These are phyloP conservation scores for Poliocrania exsul DNA, from an alignment of 2,797 vertebrate species.

Conservation along the genomic window DNA sequence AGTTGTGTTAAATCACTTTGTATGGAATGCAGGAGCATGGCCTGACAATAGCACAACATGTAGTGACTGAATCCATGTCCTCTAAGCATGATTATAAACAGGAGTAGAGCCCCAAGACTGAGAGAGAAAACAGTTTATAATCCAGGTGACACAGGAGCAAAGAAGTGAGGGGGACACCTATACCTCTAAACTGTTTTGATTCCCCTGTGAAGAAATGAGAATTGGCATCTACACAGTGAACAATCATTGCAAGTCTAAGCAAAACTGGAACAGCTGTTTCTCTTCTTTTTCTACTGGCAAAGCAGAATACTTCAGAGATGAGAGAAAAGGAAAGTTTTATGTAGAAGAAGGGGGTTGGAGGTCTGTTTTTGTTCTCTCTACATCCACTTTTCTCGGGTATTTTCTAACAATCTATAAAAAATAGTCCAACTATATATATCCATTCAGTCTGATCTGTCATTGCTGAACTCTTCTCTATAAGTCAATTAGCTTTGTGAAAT, in stretches of 20 bases:
- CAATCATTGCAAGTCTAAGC: neutral
- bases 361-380: constrained; percentile 39
- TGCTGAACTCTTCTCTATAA: neutral
- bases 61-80: neutral
- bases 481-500: neutral
- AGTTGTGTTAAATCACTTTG: constrained; percentile 51
- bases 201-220: neutral
- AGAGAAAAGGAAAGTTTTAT: constrained; percentile 45
- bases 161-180: neutral
- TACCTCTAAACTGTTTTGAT: fast-evolving
- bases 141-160: neutral
- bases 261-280: constrained; percentile 54
- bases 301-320: constrained; percentile 27
- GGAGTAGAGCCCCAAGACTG: neutral
- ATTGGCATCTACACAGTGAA: neutral
- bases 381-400: neutral
- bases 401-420: constrained; percentile 28
- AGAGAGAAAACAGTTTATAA: neutral
- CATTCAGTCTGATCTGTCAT: neutral
- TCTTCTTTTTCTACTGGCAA: constrained; percentile 46
- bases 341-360: neutral
- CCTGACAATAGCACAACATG: neutral
- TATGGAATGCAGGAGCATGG: constrained; percentile 25
- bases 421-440: neutral
- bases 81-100: neutral